phyloP scores from a whole-genome alignment of 2,113 vertebrate species.

The Planiliza haematocheilus region DNA sequence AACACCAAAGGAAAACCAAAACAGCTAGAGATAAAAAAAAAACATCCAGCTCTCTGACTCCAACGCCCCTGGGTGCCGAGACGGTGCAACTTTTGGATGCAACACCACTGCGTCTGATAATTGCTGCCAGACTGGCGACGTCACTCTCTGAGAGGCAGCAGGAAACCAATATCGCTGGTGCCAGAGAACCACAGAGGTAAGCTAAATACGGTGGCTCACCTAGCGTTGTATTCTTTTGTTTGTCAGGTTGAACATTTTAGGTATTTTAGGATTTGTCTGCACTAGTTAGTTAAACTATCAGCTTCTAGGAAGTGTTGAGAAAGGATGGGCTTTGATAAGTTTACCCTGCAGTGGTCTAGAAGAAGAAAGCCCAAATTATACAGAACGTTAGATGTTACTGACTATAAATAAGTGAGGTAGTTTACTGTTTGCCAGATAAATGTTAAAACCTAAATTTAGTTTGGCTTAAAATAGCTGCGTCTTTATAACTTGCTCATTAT shows the following conservation, averaged over 20 bases:
- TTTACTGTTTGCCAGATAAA: no score
- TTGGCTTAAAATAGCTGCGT: no score
- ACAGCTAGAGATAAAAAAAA: constrained; percentile 8
- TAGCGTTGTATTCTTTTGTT: not conserved
- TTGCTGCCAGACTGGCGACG: constrained; percentile 60
- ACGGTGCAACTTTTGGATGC: constrained; percentile 50
- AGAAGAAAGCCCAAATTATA: no score
- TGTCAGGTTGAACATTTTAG: not conserved
- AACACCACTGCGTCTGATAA: constrained; percentile 63
- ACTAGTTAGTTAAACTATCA: no score
- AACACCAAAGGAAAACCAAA: constrained; percentile 14
- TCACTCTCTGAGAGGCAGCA: constrained; percentile 42
- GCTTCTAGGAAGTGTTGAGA: no score
- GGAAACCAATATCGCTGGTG: constrained; percentile 17
- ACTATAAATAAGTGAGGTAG: no score
- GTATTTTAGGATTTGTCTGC: no score
- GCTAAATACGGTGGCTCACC: constrained; percentile 1
- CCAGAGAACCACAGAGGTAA: constrained; percentile 8
- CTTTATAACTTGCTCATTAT: no score
- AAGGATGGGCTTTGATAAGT: no score
- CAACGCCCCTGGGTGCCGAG: constrained; percentile 46
- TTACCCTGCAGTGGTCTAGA: no score
- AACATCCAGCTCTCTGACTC: constrained; percentile 6
- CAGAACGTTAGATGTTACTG: no score
- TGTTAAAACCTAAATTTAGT: no score